phyloP scores from a whole-genome alignment of 2,797 vertebrate species.

The Morelia viridis region DNA sequence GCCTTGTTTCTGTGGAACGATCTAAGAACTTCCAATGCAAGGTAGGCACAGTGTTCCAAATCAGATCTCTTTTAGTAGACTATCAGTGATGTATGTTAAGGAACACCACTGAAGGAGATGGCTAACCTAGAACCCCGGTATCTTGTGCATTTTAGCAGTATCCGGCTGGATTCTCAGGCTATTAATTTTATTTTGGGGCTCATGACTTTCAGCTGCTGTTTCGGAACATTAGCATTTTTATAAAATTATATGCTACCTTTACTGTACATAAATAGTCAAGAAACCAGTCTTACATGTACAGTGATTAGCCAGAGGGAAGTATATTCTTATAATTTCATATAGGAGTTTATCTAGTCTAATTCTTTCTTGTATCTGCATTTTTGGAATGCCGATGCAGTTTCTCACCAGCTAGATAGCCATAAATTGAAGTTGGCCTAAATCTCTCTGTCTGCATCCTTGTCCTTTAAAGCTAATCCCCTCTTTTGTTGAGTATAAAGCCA shows the following conservation, averaged over 20 bases:
- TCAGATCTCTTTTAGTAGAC: neutral
- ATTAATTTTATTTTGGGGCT: neutral
- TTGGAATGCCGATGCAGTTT: neutral
- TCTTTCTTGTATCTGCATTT: neutral
- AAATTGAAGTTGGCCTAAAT: conserved; percentile 5
- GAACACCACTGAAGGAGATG: neutral
- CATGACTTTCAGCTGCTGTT: neutral
- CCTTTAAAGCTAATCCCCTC: neutral
- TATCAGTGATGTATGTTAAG: neutral
- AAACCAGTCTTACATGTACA: neutral
- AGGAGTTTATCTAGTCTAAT: neutral
- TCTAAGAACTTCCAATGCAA: neutral
- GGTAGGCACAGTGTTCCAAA: neutral
- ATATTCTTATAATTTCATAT: conserved; percentile 20
- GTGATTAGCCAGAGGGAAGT: conserved; percentile 8
- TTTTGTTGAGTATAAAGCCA: conserved; percentile 21
- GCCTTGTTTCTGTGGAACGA: neutral
- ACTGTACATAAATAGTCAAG: neutral
- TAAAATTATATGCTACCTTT: conserved; percentile 30
- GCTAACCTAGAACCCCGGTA: neutral
- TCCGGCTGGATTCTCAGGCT: conserved; percentile 1
- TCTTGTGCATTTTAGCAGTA: conserved; percentile 24
- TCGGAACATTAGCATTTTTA: conserved; percentile 8
- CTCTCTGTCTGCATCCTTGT: neutral
- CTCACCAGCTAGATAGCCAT: conserved; percentile 3